Percentiles rank a stretch among this genome's conserved stretches.
Conservation (phyloP, 2,888 invertebrate genomes). For the Orthonevra nobilis region DNA sequence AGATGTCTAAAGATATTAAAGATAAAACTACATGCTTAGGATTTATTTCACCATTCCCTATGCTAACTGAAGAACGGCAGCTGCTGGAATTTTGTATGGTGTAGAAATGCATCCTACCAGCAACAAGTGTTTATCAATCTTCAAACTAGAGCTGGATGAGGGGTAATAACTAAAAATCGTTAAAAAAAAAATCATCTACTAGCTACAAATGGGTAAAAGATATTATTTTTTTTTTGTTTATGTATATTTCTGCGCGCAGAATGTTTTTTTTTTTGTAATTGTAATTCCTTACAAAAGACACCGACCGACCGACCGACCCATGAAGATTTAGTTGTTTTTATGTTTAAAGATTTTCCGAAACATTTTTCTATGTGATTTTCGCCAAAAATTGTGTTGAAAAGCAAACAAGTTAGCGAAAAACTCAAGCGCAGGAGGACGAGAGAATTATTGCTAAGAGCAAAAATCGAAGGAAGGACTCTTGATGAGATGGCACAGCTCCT, state of each 20-base stretch:
- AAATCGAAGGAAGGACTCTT: slow-evolving; percentile 29
- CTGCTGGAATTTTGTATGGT: neutral
- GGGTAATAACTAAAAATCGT: slow-evolving; percentile 29
- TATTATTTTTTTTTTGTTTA: no score
- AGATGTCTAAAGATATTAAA: neutral
- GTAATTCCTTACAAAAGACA: slow-evolving; percentile 43
- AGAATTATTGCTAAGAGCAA: slow-evolving; percentile 24
- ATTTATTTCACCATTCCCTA: neutral
- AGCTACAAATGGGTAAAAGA: slow-evolving; percentile 46
- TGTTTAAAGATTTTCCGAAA: no score
- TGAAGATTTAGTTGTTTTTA: slow-evolving; percentile 26
- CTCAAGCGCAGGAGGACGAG: slow-evolving; percentile 41
- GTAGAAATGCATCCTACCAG: neutral
- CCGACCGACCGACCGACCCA: slow-evolving; percentile 49
- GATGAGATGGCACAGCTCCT: slow-evolving; percentile 23
- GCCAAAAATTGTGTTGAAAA: slow-evolving; percentile 52
- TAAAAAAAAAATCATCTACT: slow-evolving; percentile 47
- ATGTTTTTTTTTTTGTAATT: slow-evolving; percentile 21
- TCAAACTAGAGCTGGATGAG: neutral
- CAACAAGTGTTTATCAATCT: neutral
- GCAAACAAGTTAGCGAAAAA: slow-evolving; percentile 60
- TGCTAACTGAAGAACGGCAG: neutral
- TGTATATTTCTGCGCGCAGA: slow-evolving; percentile 37
- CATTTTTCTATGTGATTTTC: slow-evolving; percentile 34
- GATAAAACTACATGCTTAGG: neutral